A percentile compares a stretch with the other conserved stretches of the same genome.
These are phyloP conservation scores for Myotis findleyi DNA, from an alignment of 2,797 vertebrate species.

Conservation along the genomic window DNA sequence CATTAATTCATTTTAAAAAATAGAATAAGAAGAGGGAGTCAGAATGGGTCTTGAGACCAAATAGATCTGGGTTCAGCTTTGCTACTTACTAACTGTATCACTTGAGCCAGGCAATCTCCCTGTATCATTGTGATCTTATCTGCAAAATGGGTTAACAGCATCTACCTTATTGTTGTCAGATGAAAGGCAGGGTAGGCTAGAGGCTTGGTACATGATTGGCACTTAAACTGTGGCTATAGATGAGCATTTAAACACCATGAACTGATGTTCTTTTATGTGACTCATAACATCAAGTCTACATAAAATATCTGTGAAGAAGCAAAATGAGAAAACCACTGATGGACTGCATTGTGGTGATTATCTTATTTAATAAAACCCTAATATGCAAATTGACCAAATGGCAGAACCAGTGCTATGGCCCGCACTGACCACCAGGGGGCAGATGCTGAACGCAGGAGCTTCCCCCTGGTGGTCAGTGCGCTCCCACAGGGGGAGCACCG, in stretches of 20 bases:
- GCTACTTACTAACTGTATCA: not conserved
- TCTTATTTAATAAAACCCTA: not conserved
- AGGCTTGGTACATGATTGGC: not conserved
- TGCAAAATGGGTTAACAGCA: not conserved
- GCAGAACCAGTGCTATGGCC: no score
- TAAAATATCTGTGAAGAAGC: slow-evolving; percentile 35
- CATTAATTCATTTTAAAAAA: not conserved
- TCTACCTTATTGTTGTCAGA: not conserved
- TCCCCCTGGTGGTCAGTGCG: no score
- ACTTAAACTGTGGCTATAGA: not conserved
- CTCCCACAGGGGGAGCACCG: no score
- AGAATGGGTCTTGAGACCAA: not conserved
- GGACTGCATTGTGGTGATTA: slow-evolving; percentile 47
- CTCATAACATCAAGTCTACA: not conserved
- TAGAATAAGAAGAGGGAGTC: not conserved
- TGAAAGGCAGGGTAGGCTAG: not conserved
- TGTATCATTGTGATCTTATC: not conserved
- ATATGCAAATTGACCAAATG: no score
- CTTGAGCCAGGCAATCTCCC: not conserved
- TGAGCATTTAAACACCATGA: not conserved
- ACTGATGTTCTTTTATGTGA: not conserved
- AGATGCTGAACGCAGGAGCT: no score
- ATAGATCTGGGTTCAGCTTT: not conserved
- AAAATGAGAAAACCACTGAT: slow-evolving; percentile 8
- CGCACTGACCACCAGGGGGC: no score